phyloP scores from a whole-genome alignment of 2,113 vertebrate genomes.

The Cercopithecus mona region DNA sequence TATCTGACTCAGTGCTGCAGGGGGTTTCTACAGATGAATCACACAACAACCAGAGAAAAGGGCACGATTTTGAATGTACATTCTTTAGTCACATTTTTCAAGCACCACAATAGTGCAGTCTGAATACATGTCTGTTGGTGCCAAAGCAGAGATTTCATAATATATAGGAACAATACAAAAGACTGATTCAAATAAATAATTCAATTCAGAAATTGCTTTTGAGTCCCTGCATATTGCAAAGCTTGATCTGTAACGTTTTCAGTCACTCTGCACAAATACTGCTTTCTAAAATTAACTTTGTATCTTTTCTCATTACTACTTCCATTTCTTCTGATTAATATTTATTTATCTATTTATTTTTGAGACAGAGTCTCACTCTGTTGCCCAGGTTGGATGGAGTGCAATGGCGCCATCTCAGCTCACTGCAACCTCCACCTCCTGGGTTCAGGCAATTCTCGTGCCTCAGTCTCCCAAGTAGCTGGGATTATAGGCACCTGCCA shows the following conservation, averaged over 20 bases:
- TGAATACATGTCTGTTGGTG: neutral
- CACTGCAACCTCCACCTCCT: too few species aligned
- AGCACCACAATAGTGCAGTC: neutral
- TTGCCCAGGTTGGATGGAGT: too few species aligned
- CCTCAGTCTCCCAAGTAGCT: too few species aligned
- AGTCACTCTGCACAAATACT: conserved; percentile 25
- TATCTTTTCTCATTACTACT: conserved; percentile 44
- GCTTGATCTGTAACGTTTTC: neutral
- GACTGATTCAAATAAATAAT: neutral
- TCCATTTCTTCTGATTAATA: conserved; percentile 44
- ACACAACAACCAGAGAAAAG: neutral
- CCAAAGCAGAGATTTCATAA: conserved; percentile 31
- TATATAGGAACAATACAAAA: conserved; percentile 29
- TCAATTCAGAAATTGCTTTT: conserved; percentile 12
- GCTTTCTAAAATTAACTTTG: conserved; percentile 43
- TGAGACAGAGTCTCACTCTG: too few species aligned
- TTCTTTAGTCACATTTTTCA: conserved; percentile 53
- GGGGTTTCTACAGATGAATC: conserved; percentile 75
- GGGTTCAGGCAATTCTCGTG: too few species aligned
- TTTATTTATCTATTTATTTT: neutral
- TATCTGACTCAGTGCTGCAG: conserved; percentile 57
- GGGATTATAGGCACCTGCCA: too few species aligned
- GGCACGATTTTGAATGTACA: conserved; percentile 47
- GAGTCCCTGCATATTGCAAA: conserved; percentile 2
- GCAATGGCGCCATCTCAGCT: too few species aligned